phyloP scores from a whole-genome alignment of 2,888 invertebrate species.

The Synanthedon formicaeformis region DNA sequence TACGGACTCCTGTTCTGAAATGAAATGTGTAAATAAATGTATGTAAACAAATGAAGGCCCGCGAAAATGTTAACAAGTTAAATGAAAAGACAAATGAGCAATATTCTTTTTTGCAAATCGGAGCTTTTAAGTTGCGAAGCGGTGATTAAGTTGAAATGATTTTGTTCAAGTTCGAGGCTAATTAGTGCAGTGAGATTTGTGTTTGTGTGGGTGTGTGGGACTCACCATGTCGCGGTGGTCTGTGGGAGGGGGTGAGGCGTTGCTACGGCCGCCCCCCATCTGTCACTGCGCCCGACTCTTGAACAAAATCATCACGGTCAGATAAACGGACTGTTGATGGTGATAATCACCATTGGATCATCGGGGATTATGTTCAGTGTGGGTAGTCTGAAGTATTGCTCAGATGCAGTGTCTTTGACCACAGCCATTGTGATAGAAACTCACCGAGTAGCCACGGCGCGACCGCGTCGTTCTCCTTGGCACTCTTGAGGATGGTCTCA shows the following conservation, averaged over 20 bases:
- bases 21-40: no score
- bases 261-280: slow-evolving; percentile 51
- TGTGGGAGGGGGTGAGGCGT: slow-evolving; percentile 30
- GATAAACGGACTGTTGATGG: background rate
- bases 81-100: no score
- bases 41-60: no score
- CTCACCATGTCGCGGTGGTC: slow-evolving; percentile 43
- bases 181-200: slow-evolving; percentile 22
- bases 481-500: slow-evolving; percentile 97
- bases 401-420: background rate
- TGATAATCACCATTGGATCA: no score
- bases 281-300: slow-evolving; percentile 58
- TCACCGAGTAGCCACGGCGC: slow-evolving; percentile 99
- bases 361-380: no score
- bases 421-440: slow-evolving; percentile 16
- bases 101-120: no score
- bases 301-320: slow-evolving; percentile 57
- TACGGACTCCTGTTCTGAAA: no score
- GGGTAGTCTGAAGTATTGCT: no score
- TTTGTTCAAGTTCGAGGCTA: slow-evolving; percentile 47
- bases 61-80: no score
- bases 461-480: slow-evolving; percentile 95
- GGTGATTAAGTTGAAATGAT: slow-evolving; percentile 8
- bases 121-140: no score
- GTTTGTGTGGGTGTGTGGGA: slow-evolving; percentile 22